phyloP scores from a whole-genome alignment of 2,797 vertebrate species.

The Anguilla pacifica region DNA sequence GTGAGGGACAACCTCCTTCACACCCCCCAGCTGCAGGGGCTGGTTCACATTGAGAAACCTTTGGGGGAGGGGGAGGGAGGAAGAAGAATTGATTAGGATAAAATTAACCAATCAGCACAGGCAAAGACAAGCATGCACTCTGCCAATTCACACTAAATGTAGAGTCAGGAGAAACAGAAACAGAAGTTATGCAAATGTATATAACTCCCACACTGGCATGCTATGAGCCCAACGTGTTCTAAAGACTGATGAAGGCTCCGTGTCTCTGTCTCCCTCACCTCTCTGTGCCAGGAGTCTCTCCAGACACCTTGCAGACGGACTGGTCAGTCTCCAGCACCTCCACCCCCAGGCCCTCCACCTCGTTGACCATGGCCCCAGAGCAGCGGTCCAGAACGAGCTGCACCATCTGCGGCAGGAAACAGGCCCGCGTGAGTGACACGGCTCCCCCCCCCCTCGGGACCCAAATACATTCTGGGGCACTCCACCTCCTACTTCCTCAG shows the following conservation, averaged over 20 bases:
- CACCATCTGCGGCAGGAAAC: conserved; percentile 68
- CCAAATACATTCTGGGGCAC: conserved; percentile 11
- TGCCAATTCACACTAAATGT: background rate
- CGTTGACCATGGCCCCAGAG: conserved; percentile 61
- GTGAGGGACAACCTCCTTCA: conserved; percentile 71
- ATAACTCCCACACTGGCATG: background rate
- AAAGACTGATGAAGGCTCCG: background rate
- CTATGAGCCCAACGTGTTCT: background rate
- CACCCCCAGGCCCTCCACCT: conserved; percentile 56
- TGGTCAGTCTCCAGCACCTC: conserved; percentile 65
- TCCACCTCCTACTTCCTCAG: conserved; percentile 1
- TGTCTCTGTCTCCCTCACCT: conserved; percentile 65
- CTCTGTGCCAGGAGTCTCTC: conserved; percentile 73
- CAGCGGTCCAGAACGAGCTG: conserved; percentile 86
- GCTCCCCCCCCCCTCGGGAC: background rate
- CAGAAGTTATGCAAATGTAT: too few relatives aligned
- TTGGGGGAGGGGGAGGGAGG: background rate
- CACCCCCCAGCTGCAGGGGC: conserved; percentile 85
- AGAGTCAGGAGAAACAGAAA: background rate
- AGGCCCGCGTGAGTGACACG: conserved; percentile 8
- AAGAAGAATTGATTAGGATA: background rate
- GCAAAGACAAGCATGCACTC: background rate
- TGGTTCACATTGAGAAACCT: conserved; percentile 80
- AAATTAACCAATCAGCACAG: background rate
- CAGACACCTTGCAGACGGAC: conserved; percentile 77